Evolutionary conservation across 92 coral and sea anemone species (phyloP), one percentile per base, ranked within the genome.

Genomic region (Actinostola sp.): DNA sequence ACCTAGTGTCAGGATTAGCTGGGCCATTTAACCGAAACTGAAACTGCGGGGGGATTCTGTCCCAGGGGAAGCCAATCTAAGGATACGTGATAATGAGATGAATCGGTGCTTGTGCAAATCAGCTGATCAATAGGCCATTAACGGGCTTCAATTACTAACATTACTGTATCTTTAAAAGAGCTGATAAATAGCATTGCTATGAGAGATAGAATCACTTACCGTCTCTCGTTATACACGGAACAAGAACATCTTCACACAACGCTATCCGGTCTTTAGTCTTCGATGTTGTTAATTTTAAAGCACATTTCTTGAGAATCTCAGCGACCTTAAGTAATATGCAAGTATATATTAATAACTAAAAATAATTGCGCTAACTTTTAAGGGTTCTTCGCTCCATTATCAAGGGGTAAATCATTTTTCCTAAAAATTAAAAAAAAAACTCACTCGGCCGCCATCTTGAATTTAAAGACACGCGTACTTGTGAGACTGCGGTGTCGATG

Each of bases 391-490:
- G 2, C 19, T n/a, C 19, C 19, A 14, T 27, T 11, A 66, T 7
- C 23, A 42, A 66, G 25, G 10, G 3, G 1, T 30, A 81, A 64
- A 13, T 55, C 6, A 63, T 69, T 48, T 62, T 67, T 32, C 70
- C 16, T 19, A 71, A 56, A 67, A 36, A 34, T 59, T 23, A n/a
- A 3, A 1, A 41, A 2, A 19, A 50, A 45, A 70, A 68, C 55
- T 73, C 77, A 84, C 89, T 87, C 87, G 49, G 90, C 97, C 89
- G 92, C 97, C 97, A 90, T 90, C 79, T 87, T 90, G 90, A 61
- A 63, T 75, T 75, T 46, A 20, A 42, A 64, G 72, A 50, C 81
- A 64, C 90, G 84, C 82, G 86, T 80, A 69, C 68, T 30, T 30
- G 51, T 51, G 90, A 74, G 90, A 86, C 90, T 66, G 83, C 71